Evolutionary conservation across 1,140 invertebrate genomes (phyloP), one percentile per base, ranked within the genome.

Genomic region (Mycetomoellerius zeteki): DNA sequence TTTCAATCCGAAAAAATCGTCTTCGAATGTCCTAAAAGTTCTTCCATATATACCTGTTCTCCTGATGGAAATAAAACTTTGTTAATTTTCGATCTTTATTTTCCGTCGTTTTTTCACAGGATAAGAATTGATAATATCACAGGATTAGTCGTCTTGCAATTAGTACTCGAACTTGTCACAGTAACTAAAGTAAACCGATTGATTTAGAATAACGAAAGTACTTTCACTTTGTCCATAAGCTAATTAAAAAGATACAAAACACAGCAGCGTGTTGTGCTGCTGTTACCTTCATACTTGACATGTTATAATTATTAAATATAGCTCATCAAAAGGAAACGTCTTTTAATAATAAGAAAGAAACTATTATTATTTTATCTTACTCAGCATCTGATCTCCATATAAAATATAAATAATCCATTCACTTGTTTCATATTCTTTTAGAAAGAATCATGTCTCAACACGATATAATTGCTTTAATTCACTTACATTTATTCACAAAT

Each of bases 221-320:
- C 76, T 82, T 88, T 87, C 76, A 86, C 47, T 87, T 67, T 21
- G 24, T 27, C 52, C 43, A 8, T 69, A 60, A 84, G 71, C 54
- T 24, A 81, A 89, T 88, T 85, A 84, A 81, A 81, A 71, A 27
- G 16, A 5, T n/a, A 27, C 6, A 12, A 71, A 33, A 37, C 54
- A 50, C 43, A 62, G 21, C n/a, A 19, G 14, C 8, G 0, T 27
- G 7, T 24, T 14, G 6, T 47, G 14, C 14, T 47, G n/a, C 8
- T 67, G 7, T 33, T 54, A 8, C 27, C 27, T 16, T 2, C 21
- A 60, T 56, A 43, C 54, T 54, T 27, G 43, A 77, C 56, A 24
- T 14, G 5, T 58, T 30, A 10, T n/a, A 14, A 80, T 69, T 27
- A 71, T 71, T 71, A 81, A 80, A 58, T 71, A 10, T 33, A 56